Evolutionary conservation across 2,113 vertebrate genomes (phyloP).

Genomic region (Nasalis larvatus): DNA sequence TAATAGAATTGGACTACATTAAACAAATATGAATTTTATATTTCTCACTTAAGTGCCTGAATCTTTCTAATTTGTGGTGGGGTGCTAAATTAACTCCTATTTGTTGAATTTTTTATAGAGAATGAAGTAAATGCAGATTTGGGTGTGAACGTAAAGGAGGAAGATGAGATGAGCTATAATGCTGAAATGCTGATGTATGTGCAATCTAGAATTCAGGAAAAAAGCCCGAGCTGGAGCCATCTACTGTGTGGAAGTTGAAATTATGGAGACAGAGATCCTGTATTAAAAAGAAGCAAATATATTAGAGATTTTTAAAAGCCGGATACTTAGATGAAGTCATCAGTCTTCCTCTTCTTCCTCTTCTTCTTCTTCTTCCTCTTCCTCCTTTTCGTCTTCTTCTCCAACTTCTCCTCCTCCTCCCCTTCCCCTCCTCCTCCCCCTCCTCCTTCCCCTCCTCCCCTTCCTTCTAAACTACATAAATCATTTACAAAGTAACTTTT

Average conservation of each 20-base stretch:
- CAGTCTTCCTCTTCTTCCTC: too few species aligned
- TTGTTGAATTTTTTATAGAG: not conserved
- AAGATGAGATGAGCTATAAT: not conserved
- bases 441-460: too few species aligned
- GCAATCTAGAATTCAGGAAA: not conserved
- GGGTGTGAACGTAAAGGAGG: not conserved
- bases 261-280: not conserved
- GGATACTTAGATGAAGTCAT: not conserved
- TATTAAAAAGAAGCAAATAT: not conserved
- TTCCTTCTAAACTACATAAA: not conserved
- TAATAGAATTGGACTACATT: not conserved
- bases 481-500: not conserved
- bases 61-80: not conserved
- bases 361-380: too few species aligned
- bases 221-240: not conserved
- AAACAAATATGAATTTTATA: not conserved
- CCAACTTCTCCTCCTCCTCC: too few species aligned
- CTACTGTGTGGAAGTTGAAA: not conserved
- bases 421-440: too few species aligned
- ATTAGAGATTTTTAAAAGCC: not conserved
- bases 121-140: not conserved
- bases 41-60: not conserved
- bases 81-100: not conserved
- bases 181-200: not conserved
- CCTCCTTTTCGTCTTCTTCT: not conserved